Percentiles rank a stretch among this genome's conserved stretches.
phyloP scores from a whole-genome alignment of 2,888 invertebrate species.

The Muscina levida region DNA sequence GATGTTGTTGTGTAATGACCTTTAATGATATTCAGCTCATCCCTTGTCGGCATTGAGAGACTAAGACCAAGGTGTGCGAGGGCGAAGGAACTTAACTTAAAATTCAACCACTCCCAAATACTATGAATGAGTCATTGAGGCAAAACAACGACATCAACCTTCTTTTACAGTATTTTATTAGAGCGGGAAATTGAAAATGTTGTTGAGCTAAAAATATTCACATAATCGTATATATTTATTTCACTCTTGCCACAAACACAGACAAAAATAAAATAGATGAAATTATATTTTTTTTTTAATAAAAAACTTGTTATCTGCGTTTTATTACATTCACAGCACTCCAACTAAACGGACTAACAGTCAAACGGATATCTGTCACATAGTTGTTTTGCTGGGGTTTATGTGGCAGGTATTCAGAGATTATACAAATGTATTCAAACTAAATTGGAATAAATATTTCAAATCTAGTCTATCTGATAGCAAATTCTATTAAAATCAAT shows the following conservation, averaged over 20 bases:
- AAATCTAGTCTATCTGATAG: no score
- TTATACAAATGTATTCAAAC: no score
- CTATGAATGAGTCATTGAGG: slow-evolving; percentile 21
- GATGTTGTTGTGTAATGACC: slow-evolving; percentile 21
- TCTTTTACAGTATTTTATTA: slow-evolving; percentile 30
- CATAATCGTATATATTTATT: background rate
- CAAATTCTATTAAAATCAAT: no score
- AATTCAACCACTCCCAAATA: slow-evolving; percentile 11
- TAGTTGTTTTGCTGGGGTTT: no score
- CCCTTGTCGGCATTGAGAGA: no score
- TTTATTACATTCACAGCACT: slow-evolving; percentile 4
- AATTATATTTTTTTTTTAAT: background rate
- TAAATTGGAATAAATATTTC: no score
- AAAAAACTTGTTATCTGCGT: background rate
- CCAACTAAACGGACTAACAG: no score
- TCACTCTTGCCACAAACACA: background rate
- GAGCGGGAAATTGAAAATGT: slow-evolving; percentile 51
- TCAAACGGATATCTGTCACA: no score
- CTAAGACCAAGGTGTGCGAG: no score
- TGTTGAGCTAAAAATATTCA: slow-evolving; percentile 40
- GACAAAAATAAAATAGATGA: slow-evolving; percentile 16
- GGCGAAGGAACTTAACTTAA: background rate
- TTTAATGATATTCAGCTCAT: slow-evolving; percentile 30
- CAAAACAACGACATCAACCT: slow-evolving; percentile 17
- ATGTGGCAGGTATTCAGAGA: no score